Percentiles rank a stretch among this genome's conserved stretches.
These are phyloP conservation scores for Microcaecilia unicolor DNA, from an alignment of 2,797 vertebrate genomes.

Conservation along the genomic window DNA sequence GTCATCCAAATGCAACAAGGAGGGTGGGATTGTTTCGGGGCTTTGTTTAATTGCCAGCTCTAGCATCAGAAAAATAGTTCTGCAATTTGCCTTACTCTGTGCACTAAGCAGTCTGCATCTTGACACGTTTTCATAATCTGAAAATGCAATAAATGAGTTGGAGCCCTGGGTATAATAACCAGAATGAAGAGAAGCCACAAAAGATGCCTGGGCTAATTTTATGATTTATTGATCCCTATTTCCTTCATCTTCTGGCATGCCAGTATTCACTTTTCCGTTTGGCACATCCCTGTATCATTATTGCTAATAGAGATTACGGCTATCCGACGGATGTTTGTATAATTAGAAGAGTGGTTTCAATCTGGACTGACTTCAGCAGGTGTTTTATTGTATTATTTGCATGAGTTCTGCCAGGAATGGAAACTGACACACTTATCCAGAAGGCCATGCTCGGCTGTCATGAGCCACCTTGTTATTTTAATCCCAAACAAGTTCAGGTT, in stretches of 20 bases:
- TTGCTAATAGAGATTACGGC: constrained; percentile 42
- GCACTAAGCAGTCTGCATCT: constrained; percentile 15
- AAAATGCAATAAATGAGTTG: constrained; percentile 37
- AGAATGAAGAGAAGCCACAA: constrained; percentile 20
- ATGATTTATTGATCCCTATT: constrained; percentile 48
- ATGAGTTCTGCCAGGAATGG: constrained; percentile 27
- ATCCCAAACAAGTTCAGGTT: too few relatives aligned
- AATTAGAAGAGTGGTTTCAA: constrained; percentile 21
- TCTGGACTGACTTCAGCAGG: constrained; percentile 48
- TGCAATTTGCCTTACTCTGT: constrained; percentile 9
- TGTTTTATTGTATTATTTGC: constrained; percentile 27
- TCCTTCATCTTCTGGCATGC: constrained; percentile 28
- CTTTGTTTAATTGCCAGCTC: too few relatives aligned
- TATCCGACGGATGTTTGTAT: constrained; percentile 34
- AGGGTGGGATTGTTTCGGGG: too few relatives aligned
- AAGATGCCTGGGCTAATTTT: constrained; percentile 57
- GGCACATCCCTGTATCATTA: constrained; percentile 34
- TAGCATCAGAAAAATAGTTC: constrained; percentile 5
- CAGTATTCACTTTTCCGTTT: constrained; percentile 46
- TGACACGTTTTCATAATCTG: constrained; percentile 29
- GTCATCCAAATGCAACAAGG: too few relatives aligned
- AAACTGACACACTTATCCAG: constrained; percentile 40
- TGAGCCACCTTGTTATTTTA: too few relatives aligned
- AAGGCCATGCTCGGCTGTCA: constrained; percentile 32
- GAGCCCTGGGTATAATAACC: constrained; percentile 21